These are phyloP conservation scores for Drosophila multiciliata DNA, from an alignment of 2,888 invertebrate species.

Conservation along the genomic window DNA sequence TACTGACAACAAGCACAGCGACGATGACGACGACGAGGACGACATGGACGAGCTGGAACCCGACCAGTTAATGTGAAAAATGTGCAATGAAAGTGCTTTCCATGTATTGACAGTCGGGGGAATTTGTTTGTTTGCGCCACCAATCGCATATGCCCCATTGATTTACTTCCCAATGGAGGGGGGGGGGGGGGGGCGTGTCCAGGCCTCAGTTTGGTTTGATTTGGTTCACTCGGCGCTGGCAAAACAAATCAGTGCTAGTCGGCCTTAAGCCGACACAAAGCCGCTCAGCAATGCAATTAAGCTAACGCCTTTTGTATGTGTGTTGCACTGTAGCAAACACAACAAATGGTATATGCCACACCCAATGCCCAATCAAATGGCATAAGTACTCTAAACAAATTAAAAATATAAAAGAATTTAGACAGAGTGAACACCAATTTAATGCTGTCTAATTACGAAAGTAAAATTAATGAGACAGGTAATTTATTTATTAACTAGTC, in stretches of 20 bases:
- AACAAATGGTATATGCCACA: not conserved
- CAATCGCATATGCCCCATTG: slow-evolving; percentile 63
- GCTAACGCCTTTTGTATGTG: slow-evolving; percentile 39
- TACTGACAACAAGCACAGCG: slow-evolving; percentile 66
- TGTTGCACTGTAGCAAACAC: slow-evolving; percentile 22
- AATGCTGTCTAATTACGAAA: not conserved
- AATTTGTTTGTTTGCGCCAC: slow-evolving; percentile 43
- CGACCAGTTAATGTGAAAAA: slow-evolving; percentile 76
- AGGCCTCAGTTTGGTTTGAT: slow-evolving; percentile 1
- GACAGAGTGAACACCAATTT: not conserved
- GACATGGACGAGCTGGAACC: slow-evolving; percentile 21
- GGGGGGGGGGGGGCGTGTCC: slow-evolving; percentile 14
- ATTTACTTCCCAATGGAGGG: slow-evolving; percentile 55
- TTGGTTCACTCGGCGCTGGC: slow-evolving; percentile 20
- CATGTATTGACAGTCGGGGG: slow-evolving; percentile 65
- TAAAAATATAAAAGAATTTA: not conserved
- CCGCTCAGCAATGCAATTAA: slow-evolving; percentile 75
- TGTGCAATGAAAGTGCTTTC: slow-evolving; percentile 67
- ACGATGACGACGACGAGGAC: slow-evolving; percentile 34
- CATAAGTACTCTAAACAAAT: not conserved
- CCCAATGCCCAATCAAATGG: not conserved
- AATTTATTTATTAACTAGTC: no score
- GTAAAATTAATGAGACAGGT: no score
- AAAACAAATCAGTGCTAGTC: slow-evolving; percentile 66
- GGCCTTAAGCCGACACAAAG: slow-evolving; percentile 77